These are phyloP conservation scores for Sinonovacula constricta DNA, from an alignment of 1,140 invertebrate genomes.

Conservation along the genomic window DNA sequence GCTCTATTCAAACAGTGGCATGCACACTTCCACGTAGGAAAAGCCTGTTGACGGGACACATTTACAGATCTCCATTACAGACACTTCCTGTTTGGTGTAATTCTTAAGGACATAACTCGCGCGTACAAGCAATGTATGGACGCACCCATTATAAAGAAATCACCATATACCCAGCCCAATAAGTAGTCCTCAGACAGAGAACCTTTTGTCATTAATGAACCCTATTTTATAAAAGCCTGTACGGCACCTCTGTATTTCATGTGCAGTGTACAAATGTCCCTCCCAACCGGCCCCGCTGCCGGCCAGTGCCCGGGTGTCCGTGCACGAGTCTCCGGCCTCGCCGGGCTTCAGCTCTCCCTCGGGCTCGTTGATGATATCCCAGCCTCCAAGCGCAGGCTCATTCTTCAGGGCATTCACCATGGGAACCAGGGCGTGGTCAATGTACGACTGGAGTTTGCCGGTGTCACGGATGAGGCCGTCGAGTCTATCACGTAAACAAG, in stretches of 20 bases:
- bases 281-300: conserved; percentile 76
- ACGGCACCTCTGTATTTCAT: conserved; percentile 64
- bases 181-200: too few relatives aligned
- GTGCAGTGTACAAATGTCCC: conserved; percentile 62
- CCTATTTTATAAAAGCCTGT: too few relatives aligned
- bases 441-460: conserved; percentile 76
- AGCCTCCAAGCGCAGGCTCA: conserved; percentile 76
- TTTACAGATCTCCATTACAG: too few relatives aligned
- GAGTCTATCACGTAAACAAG: conserved; percentile 40
- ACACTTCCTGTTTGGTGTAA: too few relatives aligned
- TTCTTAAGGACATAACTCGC: too few relatives aligned
- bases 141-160: too few relatives aligned
- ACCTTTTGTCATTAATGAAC: too few relatives aligned
- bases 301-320: conserved; percentile 69
- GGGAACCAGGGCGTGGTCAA: conserved; percentile 75
- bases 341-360: conserved; percentile 75
- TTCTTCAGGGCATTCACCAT: conserved; percentile 73
- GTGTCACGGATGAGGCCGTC: conserved; percentile 75
- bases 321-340: conserved; percentile 73
- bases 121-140: too few relatives aligned
- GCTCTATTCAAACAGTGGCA: too few relatives aligned
- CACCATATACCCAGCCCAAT: too few relatives aligned
- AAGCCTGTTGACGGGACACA: too few relatives aligned
- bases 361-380: conserved; percentile 79
- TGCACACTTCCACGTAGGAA: too few relatives aligned